Evolutionary conservation across 2,888 invertebrate genomes (phyloP).

Genomic region (Xanthia icteritia): DNA sequence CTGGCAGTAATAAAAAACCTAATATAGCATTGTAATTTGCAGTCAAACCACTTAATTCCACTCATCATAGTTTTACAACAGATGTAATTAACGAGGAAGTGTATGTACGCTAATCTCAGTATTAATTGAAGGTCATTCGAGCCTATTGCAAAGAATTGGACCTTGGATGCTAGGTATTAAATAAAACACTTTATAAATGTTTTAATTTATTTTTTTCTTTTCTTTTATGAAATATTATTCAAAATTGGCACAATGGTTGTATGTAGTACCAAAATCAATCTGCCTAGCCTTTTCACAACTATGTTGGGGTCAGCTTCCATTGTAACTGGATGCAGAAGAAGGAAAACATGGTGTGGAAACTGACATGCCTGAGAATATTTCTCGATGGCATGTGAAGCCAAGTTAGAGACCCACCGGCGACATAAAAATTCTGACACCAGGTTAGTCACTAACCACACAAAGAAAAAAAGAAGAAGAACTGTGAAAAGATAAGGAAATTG

Average conservation of each 20-base stretch:
- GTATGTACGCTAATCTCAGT: slow-evolving; percentile 29
- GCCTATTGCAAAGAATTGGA: slow-evolving; percentile 11
- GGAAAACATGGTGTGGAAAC: no score
- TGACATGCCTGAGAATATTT: no score
- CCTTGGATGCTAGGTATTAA: slow-evolving; percentile 30
- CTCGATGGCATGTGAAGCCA: no score
- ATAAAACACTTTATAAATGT: slow-evolving; percentile 2
- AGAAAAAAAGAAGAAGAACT: no score
- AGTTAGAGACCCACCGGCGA: no score
- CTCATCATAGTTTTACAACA: slow-evolving; percentile 5
- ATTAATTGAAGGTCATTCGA: slow-evolving; percentile 47
- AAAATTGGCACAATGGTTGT: background rate
- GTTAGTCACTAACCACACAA: no score
- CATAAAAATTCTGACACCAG: no score
- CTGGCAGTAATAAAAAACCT: slow-evolving; percentile 12
- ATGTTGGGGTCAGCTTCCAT: no score
- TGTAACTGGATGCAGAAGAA: no score
- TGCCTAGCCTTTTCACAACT: no score
- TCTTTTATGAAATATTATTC: background rate
- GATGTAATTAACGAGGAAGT: slow-evolving; percentile 45
- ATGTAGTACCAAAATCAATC: background rate
- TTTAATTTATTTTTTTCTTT: background rate
- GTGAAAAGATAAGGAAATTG: background rate
- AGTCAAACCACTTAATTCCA: slow-evolving; percentile 43
- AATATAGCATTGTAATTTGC: slow-evolving; percentile 19